These are phyloP conservation scores for Ormyrus rosae DNA, from an alignment of 2,888 invertebrate genomes.

Conservation along the genomic window DNA sequence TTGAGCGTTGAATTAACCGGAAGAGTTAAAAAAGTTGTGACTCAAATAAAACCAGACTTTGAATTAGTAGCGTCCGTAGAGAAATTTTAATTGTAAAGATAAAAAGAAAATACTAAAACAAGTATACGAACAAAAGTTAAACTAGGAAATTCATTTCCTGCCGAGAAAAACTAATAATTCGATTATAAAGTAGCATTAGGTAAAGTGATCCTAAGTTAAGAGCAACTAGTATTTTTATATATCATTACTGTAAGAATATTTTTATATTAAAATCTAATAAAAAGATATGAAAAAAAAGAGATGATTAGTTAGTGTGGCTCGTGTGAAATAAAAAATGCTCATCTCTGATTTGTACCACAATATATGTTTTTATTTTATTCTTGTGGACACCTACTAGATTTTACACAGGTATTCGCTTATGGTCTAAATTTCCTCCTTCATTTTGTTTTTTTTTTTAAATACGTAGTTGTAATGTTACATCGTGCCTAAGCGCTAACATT, in stretches of 20 bases:
- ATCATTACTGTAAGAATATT: too few species aligned
- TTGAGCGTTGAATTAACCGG: slow-evolving; percentile 79
- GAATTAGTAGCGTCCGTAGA: slow-evolving; percentile 66
- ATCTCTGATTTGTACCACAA: slow-evolving; percentile 74
- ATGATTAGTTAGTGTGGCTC: background rate
- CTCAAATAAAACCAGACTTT: slow-evolving; percentile 66
- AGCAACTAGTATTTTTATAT: slow-evolving; percentile 11
- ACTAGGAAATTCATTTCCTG: background rate
- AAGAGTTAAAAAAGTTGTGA: slow-evolving; percentile 58
- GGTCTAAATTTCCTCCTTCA: slow-evolving; percentile 67
- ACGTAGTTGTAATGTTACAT: slow-evolving; percentile 74
- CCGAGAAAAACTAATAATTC: background rate
- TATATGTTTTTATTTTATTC: slow-evolving; percentile 75
- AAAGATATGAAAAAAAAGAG: too few species aligned
- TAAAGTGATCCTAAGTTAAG: too few species aligned
- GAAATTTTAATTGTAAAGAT: slow-evolving; percentile 44
- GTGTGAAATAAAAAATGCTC: slow-evolving; percentile 41
- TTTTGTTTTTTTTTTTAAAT: slow-evolving; percentile 67
- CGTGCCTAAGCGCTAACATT: slow-evolving; percentile 74
- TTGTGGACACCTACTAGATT: slow-evolving; percentile 76
- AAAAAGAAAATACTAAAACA: background rate
- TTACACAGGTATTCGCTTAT: slow-evolving; percentile 76
- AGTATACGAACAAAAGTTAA: background rate
- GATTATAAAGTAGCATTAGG: background rate
- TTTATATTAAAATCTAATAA: too few species aligned